Evolutionary conservation across 2,888 invertebrate species (phyloP).

Genomic region (Apodemia mormo): DNA sequence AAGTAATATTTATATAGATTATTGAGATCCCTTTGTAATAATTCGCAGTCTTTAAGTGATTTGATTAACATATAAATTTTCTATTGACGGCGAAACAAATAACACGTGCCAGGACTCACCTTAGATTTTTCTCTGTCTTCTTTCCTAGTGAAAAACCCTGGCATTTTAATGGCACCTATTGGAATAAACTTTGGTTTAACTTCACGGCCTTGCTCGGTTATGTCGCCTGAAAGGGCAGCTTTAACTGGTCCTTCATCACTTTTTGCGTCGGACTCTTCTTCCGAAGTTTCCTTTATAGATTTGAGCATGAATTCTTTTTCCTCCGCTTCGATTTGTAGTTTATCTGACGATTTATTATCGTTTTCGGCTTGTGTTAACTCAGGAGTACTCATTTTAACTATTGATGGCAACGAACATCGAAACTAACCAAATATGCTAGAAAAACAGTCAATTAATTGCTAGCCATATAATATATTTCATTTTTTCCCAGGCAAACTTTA

Average conservation of each 20-base stretch:
- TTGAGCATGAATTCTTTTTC: constrained; percentile 84
- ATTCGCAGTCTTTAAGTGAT: no score
- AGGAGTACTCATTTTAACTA: constrained; percentile 54
- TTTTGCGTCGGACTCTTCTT: constrained; percentile 70
- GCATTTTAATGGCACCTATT: constrained; percentile 93
- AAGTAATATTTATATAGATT: no score
- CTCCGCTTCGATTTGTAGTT: constrained; percentile 85
- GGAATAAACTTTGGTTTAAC: constrained; percentile 91
- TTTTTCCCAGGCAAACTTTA: background rate
- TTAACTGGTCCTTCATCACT: constrained; percentile 72
- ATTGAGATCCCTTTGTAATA: no score
- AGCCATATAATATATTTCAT: background rate
- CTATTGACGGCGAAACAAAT: background rate
- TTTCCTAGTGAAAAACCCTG: constrained; percentile 90
- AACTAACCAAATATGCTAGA: background rate
- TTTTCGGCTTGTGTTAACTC: constrained; percentile 67
- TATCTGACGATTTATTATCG: constrained; percentile 80
- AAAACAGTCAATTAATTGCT: background rate
- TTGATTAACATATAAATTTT: no score
- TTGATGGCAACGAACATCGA: background rate
- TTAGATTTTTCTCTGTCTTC: constrained; percentile 88
- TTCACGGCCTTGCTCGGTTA: constrained; percentile 86
- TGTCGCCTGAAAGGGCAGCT: constrained; percentile 78
- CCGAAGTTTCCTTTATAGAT: constrained; percentile 77
- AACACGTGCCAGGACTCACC: constrained; percentile 60